A percentile compares a stretch with the other conserved stretches of the same genome.
Conservation (phyloP, 2,888 invertebrate species). For the Gibbula magus region DNA sequence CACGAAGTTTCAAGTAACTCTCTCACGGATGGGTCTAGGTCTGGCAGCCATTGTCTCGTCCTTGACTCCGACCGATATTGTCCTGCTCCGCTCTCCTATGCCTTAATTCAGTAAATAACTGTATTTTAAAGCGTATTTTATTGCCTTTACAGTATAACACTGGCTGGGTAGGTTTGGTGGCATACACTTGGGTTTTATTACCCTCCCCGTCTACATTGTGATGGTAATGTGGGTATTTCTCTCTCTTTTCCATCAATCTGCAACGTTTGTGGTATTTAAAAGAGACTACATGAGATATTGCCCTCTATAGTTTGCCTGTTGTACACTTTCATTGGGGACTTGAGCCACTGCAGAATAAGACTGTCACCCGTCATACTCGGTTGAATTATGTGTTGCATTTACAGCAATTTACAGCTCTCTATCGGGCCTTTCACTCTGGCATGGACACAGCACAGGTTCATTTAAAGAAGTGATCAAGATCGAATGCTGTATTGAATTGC, state of each 20-base stretch:
- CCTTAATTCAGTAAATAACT: conserved; percentile 20
- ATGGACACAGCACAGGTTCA: no score
- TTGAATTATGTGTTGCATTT: no score
- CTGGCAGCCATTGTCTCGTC: no score
- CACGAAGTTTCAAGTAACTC: no score
- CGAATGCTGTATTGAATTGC: no score
- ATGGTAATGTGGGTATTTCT: conserved; percentile 5
- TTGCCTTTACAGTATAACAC: background rate
- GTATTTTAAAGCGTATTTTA: conserved; percentile 18
- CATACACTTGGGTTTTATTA: background rate
- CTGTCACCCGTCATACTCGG: no score
- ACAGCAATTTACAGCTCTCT: no score
- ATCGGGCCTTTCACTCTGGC: no score
- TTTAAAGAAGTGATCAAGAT: no score
- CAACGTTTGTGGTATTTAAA: background rate
- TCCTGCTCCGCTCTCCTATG: background rate
- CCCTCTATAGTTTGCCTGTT: background rate
- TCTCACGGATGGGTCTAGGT: no score
- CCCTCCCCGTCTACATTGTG: background rate
- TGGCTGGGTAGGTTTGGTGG: background rate
- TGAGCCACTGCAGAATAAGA: no score
- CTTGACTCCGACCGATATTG: background rate
- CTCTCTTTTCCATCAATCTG: background rate
- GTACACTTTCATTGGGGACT: background rate
- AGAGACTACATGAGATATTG: background rate